phyloP scores from a whole-genome alignment of 92 coral and sea anemone species.

The Chrysogorgia sp. region DNA sequence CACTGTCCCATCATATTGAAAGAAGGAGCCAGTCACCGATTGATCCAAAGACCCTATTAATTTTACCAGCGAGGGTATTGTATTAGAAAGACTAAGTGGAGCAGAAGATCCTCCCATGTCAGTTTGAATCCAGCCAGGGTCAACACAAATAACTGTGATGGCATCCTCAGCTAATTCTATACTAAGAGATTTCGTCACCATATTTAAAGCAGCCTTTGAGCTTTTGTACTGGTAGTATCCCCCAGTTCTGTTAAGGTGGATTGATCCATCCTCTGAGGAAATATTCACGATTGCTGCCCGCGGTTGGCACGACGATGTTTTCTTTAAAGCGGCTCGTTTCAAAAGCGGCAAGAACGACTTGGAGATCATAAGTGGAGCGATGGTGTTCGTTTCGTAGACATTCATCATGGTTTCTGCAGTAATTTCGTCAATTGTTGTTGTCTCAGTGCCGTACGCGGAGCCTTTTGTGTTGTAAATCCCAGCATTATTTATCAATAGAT shows the following conservation, averaged over 20 bases:
- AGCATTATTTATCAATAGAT: constrained; percentile 76
- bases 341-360: constrained; percentile 22
- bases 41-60: constrained; percentile 65
- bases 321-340: constrained; percentile 2
- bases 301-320: constrained; percentile 8
- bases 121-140: constrained; percentile 84
- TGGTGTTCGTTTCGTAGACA: constrained; percentile 62
- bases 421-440: constrained; percentile 54
- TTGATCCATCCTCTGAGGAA: constrained; percentile 24
- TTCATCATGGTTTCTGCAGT: constrained; percentile 71
- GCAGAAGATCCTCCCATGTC: constrained; percentile 68
- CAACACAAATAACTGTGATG: constrained; percentile 59
- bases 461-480: constrained; percentile 43
- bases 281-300: constrained; percentile 29
- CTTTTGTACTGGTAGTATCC: constrained; percentile 37
- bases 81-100: constrained; percentile 47
- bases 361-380: constrained; percentile 75
- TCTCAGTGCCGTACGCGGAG: constrained; percentile 15
- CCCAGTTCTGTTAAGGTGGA: background rate
- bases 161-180: constrained; percentile 66
- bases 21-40: constrained; percentile 61
- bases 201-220: constrained; percentile 72
- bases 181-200: constrained; percentile 70
- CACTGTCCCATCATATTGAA: constrained; percentile 53
- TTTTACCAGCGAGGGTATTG: constrained; percentile 64